phyloP scores from a whole-genome alignment of 2,113 vertebrate species.

The Barbus barbus region DNA sequence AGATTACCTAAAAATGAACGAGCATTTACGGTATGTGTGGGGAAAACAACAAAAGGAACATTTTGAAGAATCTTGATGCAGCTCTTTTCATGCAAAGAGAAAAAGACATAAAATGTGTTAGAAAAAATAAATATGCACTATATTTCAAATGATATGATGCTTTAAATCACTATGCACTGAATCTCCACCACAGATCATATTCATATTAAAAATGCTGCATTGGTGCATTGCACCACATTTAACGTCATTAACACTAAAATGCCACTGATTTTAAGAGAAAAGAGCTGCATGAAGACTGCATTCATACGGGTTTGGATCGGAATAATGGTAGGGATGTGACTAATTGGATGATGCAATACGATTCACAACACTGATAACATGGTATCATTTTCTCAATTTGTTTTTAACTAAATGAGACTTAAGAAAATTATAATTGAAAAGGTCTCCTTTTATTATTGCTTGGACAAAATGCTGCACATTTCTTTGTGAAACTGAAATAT shows the following conservation, averaged over 20 bases:
- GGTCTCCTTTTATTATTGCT: too few relatives aligned
- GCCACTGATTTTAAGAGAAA: neutral
- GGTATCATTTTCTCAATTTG: too few relatives aligned
- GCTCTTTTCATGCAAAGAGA: neutral
- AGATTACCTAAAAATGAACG: neutral
- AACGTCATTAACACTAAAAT: neutral
- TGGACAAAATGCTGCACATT: too few relatives aligned
- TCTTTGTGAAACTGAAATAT: too few relatives aligned
- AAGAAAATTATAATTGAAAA: too few relatives aligned
- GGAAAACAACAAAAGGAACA: neutral
- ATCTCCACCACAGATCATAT: neutral
- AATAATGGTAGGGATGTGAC: too few relatives aligned
- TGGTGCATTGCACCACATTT: neutral
- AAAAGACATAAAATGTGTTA: too few relatives aligned
- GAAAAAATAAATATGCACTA: too few relatives aligned
- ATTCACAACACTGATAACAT: too few relatives aligned
- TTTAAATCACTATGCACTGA: conserved; percentile 11
- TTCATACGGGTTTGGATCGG: too few relatives aligned
- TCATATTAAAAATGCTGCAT: conserved; percentile 11
- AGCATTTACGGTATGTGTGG: neutral
- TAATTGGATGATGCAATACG: too few relatives aligned
- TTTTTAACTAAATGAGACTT: too few relatives aligned
- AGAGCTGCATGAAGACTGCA: neutral
- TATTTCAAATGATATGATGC: neutral
- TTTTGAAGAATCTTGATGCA: neutral